These are phyloP conservation scores for Apantesis nais DNA, from an alignment of 2,888 invertebrate genomes.

Conservation along the genomic window DNA sequence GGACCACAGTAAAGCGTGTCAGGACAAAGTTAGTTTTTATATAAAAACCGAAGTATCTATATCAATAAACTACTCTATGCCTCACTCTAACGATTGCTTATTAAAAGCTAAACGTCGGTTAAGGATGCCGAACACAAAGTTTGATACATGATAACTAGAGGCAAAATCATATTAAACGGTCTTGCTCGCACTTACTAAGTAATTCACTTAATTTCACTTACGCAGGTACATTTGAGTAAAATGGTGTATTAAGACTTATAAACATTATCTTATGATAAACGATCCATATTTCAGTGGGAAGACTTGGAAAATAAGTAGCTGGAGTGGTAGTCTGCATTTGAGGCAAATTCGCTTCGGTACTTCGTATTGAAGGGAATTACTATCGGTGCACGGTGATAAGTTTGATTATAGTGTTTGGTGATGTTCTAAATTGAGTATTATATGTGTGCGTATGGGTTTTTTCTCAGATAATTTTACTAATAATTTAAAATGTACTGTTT, in stretches of 20 bases:
- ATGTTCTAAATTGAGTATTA: not conserved
- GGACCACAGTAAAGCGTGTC: too few species aligned
- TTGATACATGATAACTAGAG: conserved; percentile 83
- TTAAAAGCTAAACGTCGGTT: conserved; percentile 72
- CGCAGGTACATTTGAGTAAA: conserved; percentile 66
- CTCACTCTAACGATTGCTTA: conserved; percentile 70
- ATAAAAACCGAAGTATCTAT: conserved; percentile 20
- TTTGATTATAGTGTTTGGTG: not conserved
- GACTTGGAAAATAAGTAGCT: conserved; percentile 6
- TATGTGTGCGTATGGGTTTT: too few species aligned
- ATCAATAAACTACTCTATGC: conserved; percentile 59
- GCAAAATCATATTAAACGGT: conserved; percentile 73
- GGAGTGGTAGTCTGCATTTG: not conserved
- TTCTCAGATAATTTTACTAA: too few species aligned
- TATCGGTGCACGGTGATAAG: not conserved
- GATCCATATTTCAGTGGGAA: conserved; percentile 30
- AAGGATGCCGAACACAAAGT: conserved; percentile 65
- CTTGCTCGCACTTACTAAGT: conserved; percentile 65
- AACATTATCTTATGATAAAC: conserved; percentile 62
- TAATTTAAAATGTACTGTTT: not conserved
- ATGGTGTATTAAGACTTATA: conserved; percentile 66
- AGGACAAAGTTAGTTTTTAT: too few species aligned
- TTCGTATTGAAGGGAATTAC: not conserved
- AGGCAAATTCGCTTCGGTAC: not conserved
- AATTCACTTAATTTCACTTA: conserved; percentile 81